Percentiles rank a stretch among this genome's conserved stretches.
Evolutionary conservation across 2,888 invertebrate species (phyloP).

Genomic region (Sphecodes monilicornis): DNA sequence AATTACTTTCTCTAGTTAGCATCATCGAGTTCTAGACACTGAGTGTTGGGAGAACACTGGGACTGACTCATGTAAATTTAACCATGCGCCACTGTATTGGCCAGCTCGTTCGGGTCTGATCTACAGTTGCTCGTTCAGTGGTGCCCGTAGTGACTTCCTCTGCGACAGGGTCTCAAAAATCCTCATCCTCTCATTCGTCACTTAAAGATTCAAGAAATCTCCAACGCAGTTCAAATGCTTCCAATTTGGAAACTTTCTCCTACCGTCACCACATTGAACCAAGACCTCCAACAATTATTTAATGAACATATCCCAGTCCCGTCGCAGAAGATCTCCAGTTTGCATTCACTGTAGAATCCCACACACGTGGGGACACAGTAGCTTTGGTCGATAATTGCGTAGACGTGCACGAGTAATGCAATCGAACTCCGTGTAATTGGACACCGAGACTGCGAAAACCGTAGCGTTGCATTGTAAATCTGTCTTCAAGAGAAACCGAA

Average conservation of each 20-base stretch:
- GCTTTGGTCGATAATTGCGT: constrained; percentile 36
- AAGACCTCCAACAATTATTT: not conserved
- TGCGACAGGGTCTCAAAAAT: constrained; percentile 17
- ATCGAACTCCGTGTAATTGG: constrained; percentile 11
- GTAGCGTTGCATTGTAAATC: constrained; percentile 21
- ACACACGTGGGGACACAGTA: constrained; percentile 24
- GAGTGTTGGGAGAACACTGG: not conserved
- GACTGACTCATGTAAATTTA: not conserved
- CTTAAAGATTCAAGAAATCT: not conserved
- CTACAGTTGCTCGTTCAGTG: constrained; percentile 69
- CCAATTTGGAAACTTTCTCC: not conserved
- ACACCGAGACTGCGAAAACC: not conserved
- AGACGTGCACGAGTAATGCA: constrained; percentile 52
- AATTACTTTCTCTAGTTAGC: too few relatives aligned
- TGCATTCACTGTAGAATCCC: constrained; percentile 49
- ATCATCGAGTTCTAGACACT: too few relatives aligned
- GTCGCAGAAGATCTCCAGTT: constrained; percentile 26
- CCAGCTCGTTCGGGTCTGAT: constrained; percentile 65
- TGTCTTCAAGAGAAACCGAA: not conserved
- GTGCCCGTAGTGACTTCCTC: constrained; percentile 61
- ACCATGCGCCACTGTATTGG: constrained; percentile 8
- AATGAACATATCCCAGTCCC: constrained; percentile 9
- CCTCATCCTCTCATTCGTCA: not conserved
- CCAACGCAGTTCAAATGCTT: not conserved
- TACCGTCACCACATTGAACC: not conserved